Percentiles rank a stretch among this genome's conserved stretches.
phyloP scores from a whole-genome alignment of 1,140 invertebrate species.

The Papilio polytes region DNA sequence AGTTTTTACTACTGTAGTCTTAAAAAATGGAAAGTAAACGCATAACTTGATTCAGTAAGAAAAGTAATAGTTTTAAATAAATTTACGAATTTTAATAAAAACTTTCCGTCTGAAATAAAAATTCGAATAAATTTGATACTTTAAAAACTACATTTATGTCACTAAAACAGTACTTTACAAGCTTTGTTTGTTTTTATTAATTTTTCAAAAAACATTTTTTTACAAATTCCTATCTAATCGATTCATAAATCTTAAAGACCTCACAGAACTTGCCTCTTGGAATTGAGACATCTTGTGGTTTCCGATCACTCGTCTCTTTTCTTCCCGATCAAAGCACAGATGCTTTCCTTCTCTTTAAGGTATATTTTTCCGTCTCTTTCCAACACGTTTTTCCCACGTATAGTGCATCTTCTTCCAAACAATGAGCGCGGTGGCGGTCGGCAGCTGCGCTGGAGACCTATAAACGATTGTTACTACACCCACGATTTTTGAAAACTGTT shows the following conservation, averaged over 20 bases:
- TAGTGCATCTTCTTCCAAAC: conserved; percentile 80
- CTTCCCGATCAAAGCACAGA: conserved; percentile 51
- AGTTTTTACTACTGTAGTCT: background rate
- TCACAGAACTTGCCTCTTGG: conserved; percentile 78
- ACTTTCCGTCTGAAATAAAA: background rate
- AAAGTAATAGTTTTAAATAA: background rate
- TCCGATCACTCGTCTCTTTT: conserved; percentile 77
- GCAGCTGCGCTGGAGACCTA: conserved; percentile 79
- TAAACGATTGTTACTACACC: conserved; percentile 77
- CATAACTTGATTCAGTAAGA: too few species aligned
- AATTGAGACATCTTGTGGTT: conserved; percentile 84
- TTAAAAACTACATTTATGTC: background rate
- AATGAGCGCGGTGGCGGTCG: conserved; percentile 71
- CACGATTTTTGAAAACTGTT: conserved; percentile 67
- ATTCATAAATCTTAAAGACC: conserved; percentile 76
- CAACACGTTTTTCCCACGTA: conserved; percentile 67
- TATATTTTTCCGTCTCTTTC: conserved; percentile 71
- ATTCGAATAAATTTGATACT: background rate
- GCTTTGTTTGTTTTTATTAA: background rate
- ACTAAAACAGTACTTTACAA: conserved; percentile 8
- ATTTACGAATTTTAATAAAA: conserved; percentile 18
- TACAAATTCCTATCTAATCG: conserved; percentile 72
- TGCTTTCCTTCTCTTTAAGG: conserved; percentile 74
- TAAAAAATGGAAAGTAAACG: background rate
- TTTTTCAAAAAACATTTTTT: background rate